These are phyloP conservation scores for Adrianichthys oophorus DNA, from an alignment of 2,797 vertebrate species.

Conservation along the genomic window DNA sequence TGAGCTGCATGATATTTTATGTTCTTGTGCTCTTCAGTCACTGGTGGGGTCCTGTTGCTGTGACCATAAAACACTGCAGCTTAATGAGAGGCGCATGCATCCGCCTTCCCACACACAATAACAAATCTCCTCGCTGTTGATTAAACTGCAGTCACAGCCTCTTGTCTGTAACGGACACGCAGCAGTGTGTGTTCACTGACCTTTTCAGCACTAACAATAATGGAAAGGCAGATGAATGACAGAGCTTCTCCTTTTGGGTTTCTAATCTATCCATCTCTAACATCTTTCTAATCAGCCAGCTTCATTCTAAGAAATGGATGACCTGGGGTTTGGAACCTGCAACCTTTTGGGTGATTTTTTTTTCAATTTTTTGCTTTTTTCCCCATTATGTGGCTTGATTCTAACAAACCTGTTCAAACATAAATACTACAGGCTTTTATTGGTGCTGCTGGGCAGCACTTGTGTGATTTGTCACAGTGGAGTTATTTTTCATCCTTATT, in stretches of 20 bases:
- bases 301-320: too few relatives aligned
- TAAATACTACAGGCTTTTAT: too few relatives aligned
- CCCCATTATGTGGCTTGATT: too few relatives aligned
- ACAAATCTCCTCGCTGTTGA: conserved; percentile 7
- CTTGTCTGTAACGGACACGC: conserved; percentile 8
- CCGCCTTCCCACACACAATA: conserved; percentile 1
- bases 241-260: conserved; percentile 14
- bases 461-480: too few relatives aligned
- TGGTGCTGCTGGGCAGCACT: too few relatives aligned
- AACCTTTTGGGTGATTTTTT: too few relatives aligned
- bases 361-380: too few relatives aligned
- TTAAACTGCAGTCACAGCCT: conserved; percentile 9
- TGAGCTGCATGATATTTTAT: not conserved
- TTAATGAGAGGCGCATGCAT: conserved; percentile 1
- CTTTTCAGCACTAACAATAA: conserved; percentile 44
- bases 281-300: too few relatives aligned
- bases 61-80: conserved; percentile 1
- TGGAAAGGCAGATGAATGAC: conserved; percentile 9
- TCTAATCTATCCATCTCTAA: too few relatives aligned
- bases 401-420: too few relatives aligned
- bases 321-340: too few relatives aligned
- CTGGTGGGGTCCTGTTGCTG: conserved; percentile 3
- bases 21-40: not conserved
- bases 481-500: too few relatives aligned
- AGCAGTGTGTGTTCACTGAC: conserved; percentile 37